phyloP scores from a whole-genome alignment of 1,140 invertebrate genomes.

The Lepidurus couesii region DNA sequence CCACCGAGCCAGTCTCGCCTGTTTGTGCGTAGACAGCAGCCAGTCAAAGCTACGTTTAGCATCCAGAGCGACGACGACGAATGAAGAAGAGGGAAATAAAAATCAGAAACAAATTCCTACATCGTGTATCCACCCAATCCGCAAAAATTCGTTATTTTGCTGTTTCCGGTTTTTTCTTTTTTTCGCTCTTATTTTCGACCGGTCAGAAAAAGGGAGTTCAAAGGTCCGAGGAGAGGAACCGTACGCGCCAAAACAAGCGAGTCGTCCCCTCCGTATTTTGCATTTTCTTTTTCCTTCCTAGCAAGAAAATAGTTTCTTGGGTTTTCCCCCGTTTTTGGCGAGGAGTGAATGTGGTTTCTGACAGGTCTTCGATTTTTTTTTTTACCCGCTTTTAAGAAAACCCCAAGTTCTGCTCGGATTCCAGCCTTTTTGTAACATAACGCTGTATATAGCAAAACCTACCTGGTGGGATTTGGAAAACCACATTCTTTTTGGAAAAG shows the following conservation, averaged over 20 bases:
- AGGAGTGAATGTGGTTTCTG: slow-evolving; percentile 9
- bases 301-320: slow-evolving; percentile 14
- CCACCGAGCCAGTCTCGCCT: slow-evolving; percentile 76
- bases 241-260: background rate
- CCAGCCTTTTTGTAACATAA: slow-evolving; percentile 22
- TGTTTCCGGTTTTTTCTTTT: background rate
- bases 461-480: background rate
- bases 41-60: slow-evolving; percentile 23
- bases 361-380: background rate
- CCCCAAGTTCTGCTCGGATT: slow-evolving; percentile 17
- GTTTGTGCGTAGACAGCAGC: slow-evolving; percentile 62
- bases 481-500: background rate
- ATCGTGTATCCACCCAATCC: background rate
- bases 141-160: background rate
- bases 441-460: slow-evolving; percentile 17
- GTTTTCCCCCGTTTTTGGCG: background rate
- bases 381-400: slow-evolving; percentile 15
- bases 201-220: background rate
- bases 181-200: background rate
- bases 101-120: background rate
- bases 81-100: background rate
- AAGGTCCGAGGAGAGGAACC: background rate
- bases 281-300: background rate
- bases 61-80: slow-evolving; percentile 2
- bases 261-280: background rate